These are phyloP conservation scores for Plutella xylostella DNA, from an alignment of 2,888 invertebrate genomes.

Conservation along the genomic window DNA sequence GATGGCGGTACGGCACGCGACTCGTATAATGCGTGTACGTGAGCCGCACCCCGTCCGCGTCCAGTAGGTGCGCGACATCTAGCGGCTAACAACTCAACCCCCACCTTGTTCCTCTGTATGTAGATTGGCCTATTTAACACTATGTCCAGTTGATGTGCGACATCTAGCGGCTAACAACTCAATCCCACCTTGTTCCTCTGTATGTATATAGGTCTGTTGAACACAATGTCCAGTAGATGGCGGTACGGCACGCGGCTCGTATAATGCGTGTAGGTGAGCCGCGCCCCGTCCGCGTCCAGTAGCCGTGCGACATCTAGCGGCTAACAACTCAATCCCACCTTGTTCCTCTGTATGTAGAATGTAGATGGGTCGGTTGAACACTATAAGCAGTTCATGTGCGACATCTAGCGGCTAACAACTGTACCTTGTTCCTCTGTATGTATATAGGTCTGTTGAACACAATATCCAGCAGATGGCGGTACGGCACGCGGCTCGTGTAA, in stretches of 20 bases:
- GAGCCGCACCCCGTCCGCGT: conserved; percentile 81
- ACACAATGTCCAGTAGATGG: conserved; percentile 81
- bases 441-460: conserved; percentile 84
- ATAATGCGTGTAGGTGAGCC: conserved; percentile 86
- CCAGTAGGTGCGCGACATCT: conserved; percentile 83
- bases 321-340: too few species aligned
- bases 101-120: conserved; percentile 78
- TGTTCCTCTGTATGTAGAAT: too few species aligned
- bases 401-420: too few species aligned
- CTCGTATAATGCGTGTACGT: conserved; percentile 87
- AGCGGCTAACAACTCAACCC: too few species aligned
- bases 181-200: conserved; percentile 79
- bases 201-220: conserved; percentile 83
- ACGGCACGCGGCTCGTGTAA: conserved; percentile 82
- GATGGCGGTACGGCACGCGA: conserved; percentile 77
- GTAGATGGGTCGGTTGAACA: too few species aligned
- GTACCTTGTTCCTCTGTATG: conserved; percentile 79
- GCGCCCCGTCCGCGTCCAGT: conserved; percentile 81
- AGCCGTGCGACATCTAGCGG: too few species aligned
- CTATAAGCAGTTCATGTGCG: too few species aligned
- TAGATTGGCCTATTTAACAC: conserved; percentile 84
- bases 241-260: conserved; percentile 81
- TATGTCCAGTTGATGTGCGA: conserved; percentile 83
- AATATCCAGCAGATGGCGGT: conserved; percentile 80
- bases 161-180: too few species aligned